These are phyloP conservation scores for Pocillopora meandrina DNA, from an alignment of 92 coral and sea anemone genomes.

Conservation along the genomic window DNA sequence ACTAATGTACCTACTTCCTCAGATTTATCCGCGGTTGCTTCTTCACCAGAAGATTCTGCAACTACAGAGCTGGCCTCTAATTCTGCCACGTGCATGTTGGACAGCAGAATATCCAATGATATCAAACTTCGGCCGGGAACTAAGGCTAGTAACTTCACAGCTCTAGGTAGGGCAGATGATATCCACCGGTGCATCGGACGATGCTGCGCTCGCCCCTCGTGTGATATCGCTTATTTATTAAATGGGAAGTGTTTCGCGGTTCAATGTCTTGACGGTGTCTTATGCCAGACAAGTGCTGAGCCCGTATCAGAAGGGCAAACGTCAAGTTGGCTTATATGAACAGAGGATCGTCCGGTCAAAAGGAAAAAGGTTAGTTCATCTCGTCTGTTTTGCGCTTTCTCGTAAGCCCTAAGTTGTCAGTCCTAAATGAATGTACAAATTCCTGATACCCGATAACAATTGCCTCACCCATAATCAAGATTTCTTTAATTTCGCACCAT, in stretches of 20 bases:
- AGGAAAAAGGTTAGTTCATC: conserved; percentile 73
- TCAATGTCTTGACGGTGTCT: conserved; percentile 88
- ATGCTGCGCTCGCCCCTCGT: conserved; percentile 85
- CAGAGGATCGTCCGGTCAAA: conserved; percentile 64
- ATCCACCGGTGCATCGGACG: conserved; percentile 78
- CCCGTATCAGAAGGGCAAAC: conserved; percentile 70
- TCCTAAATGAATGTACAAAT: too few species aligned
- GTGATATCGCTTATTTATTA: conserved; percentile 93
- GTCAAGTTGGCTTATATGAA: conserved; percentile 94
- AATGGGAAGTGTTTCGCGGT: conserved; percentile 89
- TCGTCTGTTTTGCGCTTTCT: too few species aligned
- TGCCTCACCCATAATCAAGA: too few species aligned
- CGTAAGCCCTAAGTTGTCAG: too few species aligned
- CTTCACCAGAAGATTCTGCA: conserved; percentile 32
- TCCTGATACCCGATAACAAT: too few species aligned
- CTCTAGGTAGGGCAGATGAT: conserved; percentile 75
- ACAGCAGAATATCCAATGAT: conserved; percentile 67
- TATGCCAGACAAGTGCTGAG: conserved; percentile 86
- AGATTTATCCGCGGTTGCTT: conserved; percentile 36
- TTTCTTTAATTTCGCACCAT: too few species aligned
- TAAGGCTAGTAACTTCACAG: conserved; percentile 71
- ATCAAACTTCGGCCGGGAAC: conserved; percentile 60
- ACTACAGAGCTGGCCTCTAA: conserved; percentile 18
- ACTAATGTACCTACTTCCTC: background rate
- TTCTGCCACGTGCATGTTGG: conserved; percentile 49